Conservation (phyloP, 2,797 vertebrate genomes). For the Chaenodraco wilsoni region DNA sequence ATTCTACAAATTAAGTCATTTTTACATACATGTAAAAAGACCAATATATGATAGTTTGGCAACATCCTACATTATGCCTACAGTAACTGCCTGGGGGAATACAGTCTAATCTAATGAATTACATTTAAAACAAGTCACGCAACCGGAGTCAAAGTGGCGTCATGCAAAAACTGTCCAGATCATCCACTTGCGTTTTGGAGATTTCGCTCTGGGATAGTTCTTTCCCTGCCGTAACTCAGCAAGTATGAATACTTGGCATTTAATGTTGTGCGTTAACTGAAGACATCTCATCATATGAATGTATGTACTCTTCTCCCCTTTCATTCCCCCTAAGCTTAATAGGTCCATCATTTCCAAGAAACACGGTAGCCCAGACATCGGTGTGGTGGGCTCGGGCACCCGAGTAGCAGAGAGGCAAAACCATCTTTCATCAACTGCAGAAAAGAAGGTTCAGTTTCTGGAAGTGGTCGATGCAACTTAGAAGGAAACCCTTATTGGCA, state of each 20-base stretch:
- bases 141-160: neutral
- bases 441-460: slow-evolving; percentile 21
- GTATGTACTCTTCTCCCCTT: slow-evolving; percentile 74
- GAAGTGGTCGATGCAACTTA: neutral
- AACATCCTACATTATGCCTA: neutral
- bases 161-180: too few species aligned
- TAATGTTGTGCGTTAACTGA: slow-evolving; percentile 54
- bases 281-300: slow-evolving; percentile 49
- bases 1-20: neutral
- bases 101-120: neutral
- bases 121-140: neutral
- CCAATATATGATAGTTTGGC: neutral
- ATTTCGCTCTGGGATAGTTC: neutral
- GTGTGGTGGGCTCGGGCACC: slow-evolving; percentile 35
- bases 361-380: slow-evolving; percentile 61
- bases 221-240: slow-evolving; percentile 27
- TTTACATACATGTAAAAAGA: too few species aligned
- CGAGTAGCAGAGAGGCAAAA: slow-evolving; percentile 16
- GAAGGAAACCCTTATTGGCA: slow-evolving; percentile 7
- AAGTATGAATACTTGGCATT: slow-evolving; percentile 66
- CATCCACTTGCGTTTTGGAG: slow-evolving; percentile 1
- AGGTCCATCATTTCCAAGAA: slow-evolving; percentile 74
- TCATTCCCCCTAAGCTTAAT: slow-evolving; percentile 79
- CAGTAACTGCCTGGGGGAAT: neutral
- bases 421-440: slow-evolving; percentile 21